Conservation (phyloP, 2,888 invertebrate genomes). For the Parthenolecanium corni region DNA sequence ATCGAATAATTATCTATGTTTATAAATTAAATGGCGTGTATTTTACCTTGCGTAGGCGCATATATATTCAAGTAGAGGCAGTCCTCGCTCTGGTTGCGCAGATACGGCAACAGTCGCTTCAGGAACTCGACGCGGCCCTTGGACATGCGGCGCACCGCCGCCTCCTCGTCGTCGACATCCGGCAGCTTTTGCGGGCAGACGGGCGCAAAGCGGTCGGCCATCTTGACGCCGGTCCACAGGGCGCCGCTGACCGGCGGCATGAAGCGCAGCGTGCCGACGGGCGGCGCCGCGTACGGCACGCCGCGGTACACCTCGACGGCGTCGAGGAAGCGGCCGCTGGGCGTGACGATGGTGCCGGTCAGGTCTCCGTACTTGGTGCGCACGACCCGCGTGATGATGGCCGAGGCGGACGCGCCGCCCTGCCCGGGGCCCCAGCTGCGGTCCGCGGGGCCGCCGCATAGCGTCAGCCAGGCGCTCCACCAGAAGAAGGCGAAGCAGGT, state of each 20-base stretch:
- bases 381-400: constrained; percentile 65
- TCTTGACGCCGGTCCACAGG: constrained; percentile 79
- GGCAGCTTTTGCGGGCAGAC: constrained; percentile 88
- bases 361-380: constrained; percentile 80
- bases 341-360: constrained; percentile 70
- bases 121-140: constrained; percentile 78
- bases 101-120: constrained; percentile 70
- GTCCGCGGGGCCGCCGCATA: constrained; percentile 27
- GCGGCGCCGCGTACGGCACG: constrained; percentile 88
- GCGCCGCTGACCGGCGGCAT: constrained; percentile 93
- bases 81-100: constrained; percentile 89
- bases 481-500: too few relatives aligned
- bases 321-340: constrained; percentile 67
- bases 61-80: constrained; percentile 95
- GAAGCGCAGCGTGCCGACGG: constrained; percentile 75
- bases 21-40: too few relatives aligned
- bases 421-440: too few relatives aligned
- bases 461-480: too few relatives aligned
- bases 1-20: too few relatives aligned
- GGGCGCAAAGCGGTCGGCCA: constrained; percentile 75
- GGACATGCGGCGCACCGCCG: constrained; percentile 72
- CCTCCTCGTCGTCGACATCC: constrained; percentile 71
- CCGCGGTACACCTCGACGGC: constrained; percentile 88
- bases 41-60: constrained; percentile 85
- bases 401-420: too few relatives aligned